Base-by-base conservation (phyloP, 2,888 invertebrate species). In the Nycteola revayana region DNA sequence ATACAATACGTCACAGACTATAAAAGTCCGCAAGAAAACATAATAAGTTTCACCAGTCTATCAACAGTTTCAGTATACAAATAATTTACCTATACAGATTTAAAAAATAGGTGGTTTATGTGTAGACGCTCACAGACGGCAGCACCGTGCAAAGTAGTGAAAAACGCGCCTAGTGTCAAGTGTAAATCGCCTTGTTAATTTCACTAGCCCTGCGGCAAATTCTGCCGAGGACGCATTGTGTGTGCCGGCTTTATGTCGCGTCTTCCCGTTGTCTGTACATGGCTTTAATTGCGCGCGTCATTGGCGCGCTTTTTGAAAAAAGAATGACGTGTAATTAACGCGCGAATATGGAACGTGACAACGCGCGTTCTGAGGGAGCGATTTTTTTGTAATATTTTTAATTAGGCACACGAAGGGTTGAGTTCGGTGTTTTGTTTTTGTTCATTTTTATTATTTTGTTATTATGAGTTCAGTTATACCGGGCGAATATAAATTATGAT, bases 111-210 rank as follows among this genome's bases (percentile, higher is more conserved):
- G 64, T 62, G 51, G 54, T 56, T 57, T 44, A 65, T 66, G 61
- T 66, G 51, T 52, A 59, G 56, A 62, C 67, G 54, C 53, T 53
- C 54, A 60, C 60, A 51, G 60, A 57, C 49, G 66, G 69, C 60
- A 60, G 56, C 53, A 55, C 56, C 60, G 66, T 66, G 70, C 69
- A 80, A 77, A 80, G 79, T 79, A 78, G 82, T 79, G 76, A 74
- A 85, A 86, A 83, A 76, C 80, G 82, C 51, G 55, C 74, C 80
- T 80, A 81, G 86, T 85, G 87, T 84, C 85, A 86, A 89, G 89
- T 84, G 85, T 87, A 89, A 88, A 89, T 89, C 88, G 86, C 87
- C 88, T 89, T 89, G 89, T 89, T 89, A 89, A 89, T 89, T 88
- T 88, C 74, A 66, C 75, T 71, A 69, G 75, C 72, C 89, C 87